Base-by-base conservation (phyloP, 2,113 vertebrate species). In the Epinephelus cyanopodus region DNA sequence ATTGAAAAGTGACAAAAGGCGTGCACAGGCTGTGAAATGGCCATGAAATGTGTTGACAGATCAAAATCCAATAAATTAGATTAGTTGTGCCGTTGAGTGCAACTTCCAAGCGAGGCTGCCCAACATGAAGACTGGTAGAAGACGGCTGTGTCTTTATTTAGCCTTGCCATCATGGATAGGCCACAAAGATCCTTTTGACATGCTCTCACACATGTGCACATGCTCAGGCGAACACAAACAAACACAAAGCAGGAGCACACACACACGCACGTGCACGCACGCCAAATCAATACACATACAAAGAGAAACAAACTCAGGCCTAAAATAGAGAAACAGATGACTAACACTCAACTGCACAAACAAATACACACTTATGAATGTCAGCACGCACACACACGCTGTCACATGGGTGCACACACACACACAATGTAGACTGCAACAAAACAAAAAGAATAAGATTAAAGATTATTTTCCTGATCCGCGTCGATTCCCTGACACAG, bases 131-230 rank as follows among this genome's bases (percentile, higher is more conserved):
- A 67, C 60, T 47, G 27, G 45, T 78, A 61, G 74, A 82, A 58
- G 70, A 86, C 47, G 67, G 23, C 75, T 61, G 70, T 29, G 27
- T 62, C 85, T 92, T 91, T 92, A 83, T 91, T 91, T 93, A 93
- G 88, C 84, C 1, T 0, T 47, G 47, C 68, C 68, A 77, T 85
- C 76, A 66, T 82, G 65, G 61, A 92, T 84, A 90, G 85, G 84
- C 84, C 77, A 58, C 62, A 68, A 58, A 74, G 65, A 84, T 88
- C 53, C 81, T 54, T 76, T 65, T 62, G 57, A 91, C 82, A 84
- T 67, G 17, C 29, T 12, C 42, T 63, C 65, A 23, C 33, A 67
- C 64, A 68, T 66, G 23, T 17, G 18, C 57, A 68, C 37, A 67
- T 1, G 5, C 52, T 57, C 58, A 73, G 50, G 53, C 29, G 79